Evolutionary conservation across 2,888 invertebrate species (phyloP).

Genomic region (Drosophila demipolita): DNA sequence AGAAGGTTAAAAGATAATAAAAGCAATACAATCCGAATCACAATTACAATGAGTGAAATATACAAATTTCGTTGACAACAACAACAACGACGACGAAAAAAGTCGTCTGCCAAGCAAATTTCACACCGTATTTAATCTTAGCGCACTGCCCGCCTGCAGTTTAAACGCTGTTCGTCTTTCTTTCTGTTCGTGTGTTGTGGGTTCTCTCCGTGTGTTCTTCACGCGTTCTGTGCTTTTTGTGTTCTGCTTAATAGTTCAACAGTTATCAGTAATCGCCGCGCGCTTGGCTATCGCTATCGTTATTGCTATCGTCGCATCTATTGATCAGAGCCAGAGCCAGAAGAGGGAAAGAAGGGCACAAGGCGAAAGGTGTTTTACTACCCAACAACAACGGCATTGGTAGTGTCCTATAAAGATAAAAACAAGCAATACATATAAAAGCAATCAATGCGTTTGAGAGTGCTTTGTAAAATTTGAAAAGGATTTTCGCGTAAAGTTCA

Average conservation of each 20-base stretch:
- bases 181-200: slow-evolving; percentile 77
- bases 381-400: slow-evolving; percentile 19
- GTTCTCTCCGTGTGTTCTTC: slow-evolving; percentile 48
- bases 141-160: slow-evolving; percentile 78
- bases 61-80: slow-evolving; percentile 75
- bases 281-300: slow-evolving; percentile 40
- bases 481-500: slow-evolving; percentile 30
- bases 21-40: slow-evolving; percentile 66
- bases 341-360: slow-evolving; percentile 19
- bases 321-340: slow-evolving; percentile 10
- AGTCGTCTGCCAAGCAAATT: slow-evolving; percentile 71
- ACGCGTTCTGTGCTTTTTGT: slow-evolving; percentile 22
- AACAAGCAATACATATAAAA: not conserved
- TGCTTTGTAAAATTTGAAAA: slow-evolving; percentile 27
- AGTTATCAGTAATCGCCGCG: slow-evolving; percentile 37
- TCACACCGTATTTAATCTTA: slow-evolving; percentile 83
- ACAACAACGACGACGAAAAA: slow-evolving; percentile 47
- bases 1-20: slow-evolving; percentile 73
- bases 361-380: slow-evolving; percentile 28
- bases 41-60: slow-evolving; percentile 78
- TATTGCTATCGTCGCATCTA: slow-evolving; percentile 24
- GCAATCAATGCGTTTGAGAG: slow-evolving; percentile 28
- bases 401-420: slow-evolving; percentile 11
- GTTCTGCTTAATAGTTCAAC: slow-evolving; percentile 23
- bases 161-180: slow-evolving; percentile 82